Evolutionary conservation across 1,140 invertebrate species (phyloP).

Genomic region (Dendrolimus punctatus): DNA sequence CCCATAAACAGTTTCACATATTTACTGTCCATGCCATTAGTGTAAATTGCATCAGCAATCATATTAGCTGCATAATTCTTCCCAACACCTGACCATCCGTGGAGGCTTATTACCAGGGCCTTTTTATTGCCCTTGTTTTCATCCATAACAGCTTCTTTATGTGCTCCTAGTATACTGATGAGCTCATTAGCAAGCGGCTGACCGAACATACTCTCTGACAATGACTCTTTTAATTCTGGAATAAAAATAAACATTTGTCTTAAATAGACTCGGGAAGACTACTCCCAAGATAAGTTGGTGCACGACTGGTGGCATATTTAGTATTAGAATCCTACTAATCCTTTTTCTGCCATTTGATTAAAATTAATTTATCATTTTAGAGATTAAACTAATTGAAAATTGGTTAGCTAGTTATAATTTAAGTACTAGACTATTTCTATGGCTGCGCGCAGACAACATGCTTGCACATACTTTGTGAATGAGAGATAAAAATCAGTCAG

Average conservation of each 20-base stretch:
- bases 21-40: conserved; percentile 80
- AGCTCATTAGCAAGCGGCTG: conserved; percentile 77
- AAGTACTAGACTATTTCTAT: no score
- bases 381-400: no score
- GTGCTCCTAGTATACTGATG: conserved; percentile 63
- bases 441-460: no score
- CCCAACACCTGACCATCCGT: conserved; percentile 87
- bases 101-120: conserved; percentile 82
- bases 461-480: no score
- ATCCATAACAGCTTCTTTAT: conserved; percentile 72
- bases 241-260: conserved; percentile 10
- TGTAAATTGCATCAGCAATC: conserved; percentile 84
- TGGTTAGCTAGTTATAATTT: no score
- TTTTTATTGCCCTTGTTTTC: conserved; percentile 71
- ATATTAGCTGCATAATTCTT: conserved; percentile 91
- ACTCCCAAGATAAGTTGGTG: no score
- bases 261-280: background rate
- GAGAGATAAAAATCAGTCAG: no score
- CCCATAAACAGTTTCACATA: conserved; percentile 89
- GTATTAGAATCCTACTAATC: no score
- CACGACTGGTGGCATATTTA: no score
- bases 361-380: no score
- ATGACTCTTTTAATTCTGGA: conserved; percentile 43
- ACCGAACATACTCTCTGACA: conserved; percentile 73
- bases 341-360: no score